Base-by-base conservation (phyloP, 2,113 vertebrate genomes). In the Toxostoma redivivum region DNA sequence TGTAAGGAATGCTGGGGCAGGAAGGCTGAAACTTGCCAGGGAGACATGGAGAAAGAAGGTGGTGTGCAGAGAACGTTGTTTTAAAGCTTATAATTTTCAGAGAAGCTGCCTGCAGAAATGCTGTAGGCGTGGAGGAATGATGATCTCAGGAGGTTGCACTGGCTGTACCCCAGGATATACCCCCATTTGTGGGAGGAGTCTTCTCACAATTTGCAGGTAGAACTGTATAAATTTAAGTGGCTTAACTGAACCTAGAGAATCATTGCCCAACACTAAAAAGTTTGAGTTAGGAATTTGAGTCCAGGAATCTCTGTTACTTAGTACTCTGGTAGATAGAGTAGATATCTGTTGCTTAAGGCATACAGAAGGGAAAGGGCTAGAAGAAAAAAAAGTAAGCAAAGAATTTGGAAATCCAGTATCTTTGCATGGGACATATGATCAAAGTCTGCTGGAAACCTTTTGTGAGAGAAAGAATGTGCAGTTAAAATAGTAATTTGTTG, bases 1-100 rank as follows among this genome's bases (percentile, higher is more conserved):
- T 87, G 35, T 58, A 1, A 2, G 33, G 54, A 30, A 6, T 76
- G 70, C 57, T 71, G 44, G 38, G 47, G 38, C 53, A 79, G 79
- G 70, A 88, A 92, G 70, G 53, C 57, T 90, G 66, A 56, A 88
- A 33, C 42, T 58, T 90, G 50, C 10, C 8, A 5, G 31, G 12
- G 15, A 33, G 21, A 64, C 1, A 1, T 14, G 18, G 53, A 51
- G 44, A 82, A 71, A 73, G 15, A 90, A 67, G 38, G 61, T 54
- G 19, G 15, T 37, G n/a, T 56, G 58, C 58, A 65, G 74, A 83
- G 53, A 86, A 56, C 45, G 12, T 74, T 82, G 66, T 74, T 71
- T 88, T 76, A 80, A 93, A 95, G 54, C 50, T 84, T 65, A 4
- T 54, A 14, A 82, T 93, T 93, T 88, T 71, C 85, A 69, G 38